Percentiles rank a stretch among this genome's conserved stretches.
These are phyloP conservation scores for Nematolebias whitei DNA, from an alignment of 2,113 vertebrate species.

Conservation along the genomic window DNA sequence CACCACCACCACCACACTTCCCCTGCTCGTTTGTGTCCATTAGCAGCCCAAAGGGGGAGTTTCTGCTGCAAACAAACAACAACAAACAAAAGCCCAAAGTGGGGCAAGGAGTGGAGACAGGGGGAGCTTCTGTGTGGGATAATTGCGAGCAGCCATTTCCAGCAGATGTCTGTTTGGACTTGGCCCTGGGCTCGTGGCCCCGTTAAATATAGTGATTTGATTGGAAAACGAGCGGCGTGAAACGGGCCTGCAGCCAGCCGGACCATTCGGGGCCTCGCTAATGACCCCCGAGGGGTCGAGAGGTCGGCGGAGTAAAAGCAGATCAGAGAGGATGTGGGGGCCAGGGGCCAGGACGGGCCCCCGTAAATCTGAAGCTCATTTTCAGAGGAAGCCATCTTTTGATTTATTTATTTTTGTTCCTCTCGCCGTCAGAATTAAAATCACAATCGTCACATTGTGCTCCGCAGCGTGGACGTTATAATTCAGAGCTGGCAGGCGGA, in stretches of 20 bases:
- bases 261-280: conserved; percentile 74
- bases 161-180: conserved; percentile 76
- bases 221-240: conserved; percentile 74
- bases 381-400: conserved; percentile 78
- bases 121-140: conserved; percentile 66
- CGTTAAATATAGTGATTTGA: conserved; percentile 80
- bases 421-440: conserved; percentile 75
- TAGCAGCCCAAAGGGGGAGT: conserved; percentile 52
- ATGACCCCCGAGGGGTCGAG: conserved; percentile 74
- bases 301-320: conserved; percentile 78
- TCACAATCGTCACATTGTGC: conserved; percentile 75
- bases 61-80: conserved; percentile 64
- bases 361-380: conserved; percentile 74
- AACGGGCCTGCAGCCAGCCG: conserved; percentile 70
- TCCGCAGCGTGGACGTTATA: conserved; percentile 55
- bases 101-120: conserved; percentile 38
- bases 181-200: conserved; percentile 69
- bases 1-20: conserved; percentile 2
- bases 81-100: conserved; percentile 71
- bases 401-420: conserved; percentile 27
- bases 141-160: conserved; percentile 72
- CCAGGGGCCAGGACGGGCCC: conserved; percentile 68
- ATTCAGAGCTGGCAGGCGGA: conserved; percentile 54
- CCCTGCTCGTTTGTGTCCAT: conserved; percentile 55
- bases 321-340: conserved; percentile 79